phyloP scores from a whole-genome alignment of 2,113 vertebrate genomes.

The Hystrix cristata region DNA sequence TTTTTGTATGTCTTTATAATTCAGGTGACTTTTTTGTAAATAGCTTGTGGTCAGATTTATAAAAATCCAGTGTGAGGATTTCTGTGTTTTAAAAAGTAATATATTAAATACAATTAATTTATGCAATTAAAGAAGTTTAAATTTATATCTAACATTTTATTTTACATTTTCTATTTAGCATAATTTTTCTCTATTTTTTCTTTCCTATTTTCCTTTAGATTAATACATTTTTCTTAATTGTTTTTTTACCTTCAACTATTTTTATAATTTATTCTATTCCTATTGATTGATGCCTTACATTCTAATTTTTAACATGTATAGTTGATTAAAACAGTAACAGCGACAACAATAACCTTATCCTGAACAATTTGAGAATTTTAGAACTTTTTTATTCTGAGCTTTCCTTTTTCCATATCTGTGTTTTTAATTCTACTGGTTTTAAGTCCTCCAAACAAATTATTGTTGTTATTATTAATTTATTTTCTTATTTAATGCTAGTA shows the following conservation, averaged over 20 bases:
- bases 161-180: constrained; percentile 45
- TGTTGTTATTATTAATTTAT: constrained; percentile 4
- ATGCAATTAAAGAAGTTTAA: not conserved
- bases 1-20: constrained; percentile 5
- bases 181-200: constrained; percentile 13
- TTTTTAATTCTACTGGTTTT: constrained; percentile 31
- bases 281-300: constrained; percentile 57
- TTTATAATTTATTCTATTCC: constrained; percentile 50
- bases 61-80: constrained; percentile 12
- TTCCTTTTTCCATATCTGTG: not conserved
- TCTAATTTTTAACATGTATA: constrained; percentile 63
- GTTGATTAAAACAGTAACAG: constrained; percentile 13
- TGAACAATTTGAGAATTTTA: constrained; percentile 57
- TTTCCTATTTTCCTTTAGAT: constrained; percentile 27
- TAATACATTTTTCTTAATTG: constrained; percentile 45
- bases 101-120: constrained; percentile 24
- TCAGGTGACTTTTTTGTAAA: constrained; percentile 12
- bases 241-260: constrained; percentile 24
- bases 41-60: constrained; percentile 6
- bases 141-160: not conserved
- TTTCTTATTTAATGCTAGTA: not conserved
- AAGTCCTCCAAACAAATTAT: constrained; percentile 12
- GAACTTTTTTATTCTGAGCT: constrained; percentile 52
- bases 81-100: constrained; percentile 44
- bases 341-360: not conserved